Base-by-base conservation (phyloP, 1,140 invertebrate genomes). In the Anoplolepis gracilipes region DNA sequence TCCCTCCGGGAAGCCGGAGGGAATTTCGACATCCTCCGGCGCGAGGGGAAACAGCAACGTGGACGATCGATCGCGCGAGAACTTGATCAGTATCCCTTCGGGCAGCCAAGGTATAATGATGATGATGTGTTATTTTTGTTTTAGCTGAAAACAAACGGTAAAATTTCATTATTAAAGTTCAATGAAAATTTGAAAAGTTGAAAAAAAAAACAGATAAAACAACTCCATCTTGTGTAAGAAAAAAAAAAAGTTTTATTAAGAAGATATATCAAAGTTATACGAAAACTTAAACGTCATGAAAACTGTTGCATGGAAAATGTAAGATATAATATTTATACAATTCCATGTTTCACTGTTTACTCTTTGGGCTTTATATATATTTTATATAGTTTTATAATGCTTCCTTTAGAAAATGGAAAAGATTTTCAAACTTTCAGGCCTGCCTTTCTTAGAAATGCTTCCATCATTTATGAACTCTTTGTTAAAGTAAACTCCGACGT, bases 401-500 rank as follows among this genome's bases (percentile, higher is more conserved):
- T 49, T 49, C 13, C 46, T 49, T 46, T 82, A 46, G 8, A 46
- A 46, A 39, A 82, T 30, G 53, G 36, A 16, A 59, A 28, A 53
- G 46, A 49, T 49, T 59, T 46, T 42, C 22, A 42, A 59, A 42
- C 78, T 82, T 73, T 72, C 67, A 72, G 49, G 67, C 61, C 78
- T 39, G 67, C 36, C 72, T 59, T 82, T 72, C 67, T 73, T 70
- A 39, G 53, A 72, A n/a, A 82, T 39, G 53, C 59, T 25, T 57
- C 67, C 72, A 73, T 82, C 72, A 82, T 72, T 82, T 59, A 82
- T 73, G 46, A 69, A 28, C 25, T n/a, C 55, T 82, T 82, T 82
- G 67, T 82, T 79, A 79, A 79, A 79, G 78, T 73, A 73, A 82
- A 72, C 78, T 61, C 78, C 39, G 67, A 72, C 78, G 25, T 82